Evolutionary conservation across 2,888 invertebrate genomes (phyloP).

Genomic region (Nymphalis urticae): DNA sequence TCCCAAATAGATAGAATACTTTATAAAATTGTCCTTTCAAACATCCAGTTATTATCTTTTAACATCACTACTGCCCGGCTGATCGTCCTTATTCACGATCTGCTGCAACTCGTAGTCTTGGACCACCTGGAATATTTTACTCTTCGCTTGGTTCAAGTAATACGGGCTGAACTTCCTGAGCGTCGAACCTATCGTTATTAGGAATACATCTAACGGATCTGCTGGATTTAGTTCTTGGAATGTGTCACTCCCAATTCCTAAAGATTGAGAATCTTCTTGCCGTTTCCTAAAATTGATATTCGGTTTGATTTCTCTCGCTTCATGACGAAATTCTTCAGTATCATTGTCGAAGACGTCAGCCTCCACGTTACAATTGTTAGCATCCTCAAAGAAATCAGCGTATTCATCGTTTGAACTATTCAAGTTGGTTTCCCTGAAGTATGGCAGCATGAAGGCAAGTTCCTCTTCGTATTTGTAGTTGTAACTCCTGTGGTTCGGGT

Average conservation of each 20-base stretch:
- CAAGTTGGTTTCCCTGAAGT: slow-evolving; percentile 53
- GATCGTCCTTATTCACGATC: slow-evolving; percentile 58
- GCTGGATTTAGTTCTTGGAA: slow-evolving; percentile 57
- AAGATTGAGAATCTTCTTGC: slow-evolving; percentile 13
- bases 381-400: slow-evolving; percentile 53
- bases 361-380: slow-evolving; percentile 50
- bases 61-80: slow-evolving; percentile 43
- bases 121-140: slow-evolving; percentile 73
- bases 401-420: slow-evolving; percentile 49
- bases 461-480: slow-evolving; percentile 72
- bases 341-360: slow-evolving; percentile 52
- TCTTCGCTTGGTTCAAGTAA: slow-evolving; percentile 72
- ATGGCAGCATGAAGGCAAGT: slow-evolving; percentile 63
- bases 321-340: slow-evolving; percentile 43
- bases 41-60: slow-evolving; percentile 43
- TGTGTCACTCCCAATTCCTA: slow-evolving; percentile 28
- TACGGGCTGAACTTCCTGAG: slow-evolving; percentile 66
- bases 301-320: slow-evolving; percentile 50
- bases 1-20: no score
- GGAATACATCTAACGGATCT: slow-evolving; percentile 67
- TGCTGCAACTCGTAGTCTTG: slow-evolving; percentile 73
- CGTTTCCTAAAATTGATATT: slow-evolving; percentile 43
- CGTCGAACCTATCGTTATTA: slow-evolving; percentile 66
- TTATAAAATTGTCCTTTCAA: not conserved
- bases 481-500: slow-evolving; percentile 54